Conservation (phyloP, 2,888 invertebrate species). For the Eupithecia dodoneata region DNA sequence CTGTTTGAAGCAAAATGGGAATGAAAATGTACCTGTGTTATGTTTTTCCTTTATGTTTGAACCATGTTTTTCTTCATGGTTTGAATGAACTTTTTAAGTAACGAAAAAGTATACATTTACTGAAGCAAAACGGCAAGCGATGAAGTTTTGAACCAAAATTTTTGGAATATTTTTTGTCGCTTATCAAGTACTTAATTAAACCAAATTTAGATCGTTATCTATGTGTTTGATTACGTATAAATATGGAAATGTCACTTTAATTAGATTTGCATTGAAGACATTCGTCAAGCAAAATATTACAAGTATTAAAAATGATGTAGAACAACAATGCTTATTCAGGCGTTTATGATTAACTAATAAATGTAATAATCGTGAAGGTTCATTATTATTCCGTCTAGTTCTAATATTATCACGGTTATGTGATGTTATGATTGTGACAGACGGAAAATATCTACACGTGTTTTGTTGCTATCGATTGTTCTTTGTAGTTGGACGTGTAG, state of each 20-base stretch:
- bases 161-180: not conserved
- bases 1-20: not conserved
- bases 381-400: not conserved
- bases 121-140: not conserved
- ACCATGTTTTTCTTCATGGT: not conserved
- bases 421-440: conserved; percentile 7
- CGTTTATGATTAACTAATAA: conserved; percentile 8
- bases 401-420: not conserved
- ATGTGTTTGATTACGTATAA: not conserved
- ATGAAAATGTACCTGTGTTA: not conserved
- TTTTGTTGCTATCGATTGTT: conserved; percentile 1
- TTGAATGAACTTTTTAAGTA: not conserved
- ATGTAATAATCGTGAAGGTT: not conserved
- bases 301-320: not conserved
- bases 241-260: not conserved
- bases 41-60: not conserved
- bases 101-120: not conserved
- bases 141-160: not conserved
- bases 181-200: not conserved
- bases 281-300: not conserved
- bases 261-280: not conserved
- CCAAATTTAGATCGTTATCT: not conserved
- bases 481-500: not conserved
- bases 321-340: not conserved
- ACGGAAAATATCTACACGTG: conserved; percentile 15